phyloP scores from a whole-genome alignment of 2,888 invertebrate species.

The Antitype chi region DNA sequence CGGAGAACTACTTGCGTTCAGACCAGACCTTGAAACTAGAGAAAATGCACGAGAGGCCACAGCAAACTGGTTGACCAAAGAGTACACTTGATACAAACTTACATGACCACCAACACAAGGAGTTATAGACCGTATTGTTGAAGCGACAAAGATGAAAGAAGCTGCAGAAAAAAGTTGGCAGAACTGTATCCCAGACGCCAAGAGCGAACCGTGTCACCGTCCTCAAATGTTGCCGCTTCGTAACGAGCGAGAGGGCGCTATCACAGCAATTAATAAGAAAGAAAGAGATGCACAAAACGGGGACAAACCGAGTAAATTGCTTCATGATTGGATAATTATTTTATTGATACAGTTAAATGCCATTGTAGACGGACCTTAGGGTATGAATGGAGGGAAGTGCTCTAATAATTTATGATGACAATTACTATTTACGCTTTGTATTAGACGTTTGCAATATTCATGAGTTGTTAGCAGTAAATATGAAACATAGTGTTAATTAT shows the following conservation, averaged over 20 bases:
- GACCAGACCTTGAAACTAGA: constrained; percentile 81
- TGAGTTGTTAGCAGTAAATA: constrained; percentile 36
- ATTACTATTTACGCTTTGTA: constrained; percentile 50
- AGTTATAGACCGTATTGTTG: constrained; percentile 38
- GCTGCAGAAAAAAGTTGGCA: constrained; percentile 59
- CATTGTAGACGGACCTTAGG: constrained; percentile 77
- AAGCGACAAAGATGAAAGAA: constrained; percentile 10
- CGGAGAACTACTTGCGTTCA: constrained; percentile 70
- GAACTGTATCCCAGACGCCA: constrained; percentile 74
- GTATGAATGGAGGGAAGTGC: constrained; percentile 72
- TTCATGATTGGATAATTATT: constrained; percentile 90
- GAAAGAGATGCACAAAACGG: constrained; percentile 72
- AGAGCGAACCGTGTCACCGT: constrained; percentile 80
- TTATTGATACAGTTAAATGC: constrained; percentile 88
- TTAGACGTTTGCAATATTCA: constrained; percentile 42
- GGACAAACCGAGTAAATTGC: constrained; percentile 87
- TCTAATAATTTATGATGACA: constrained; percentile 70
- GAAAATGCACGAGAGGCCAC: constrained; percentile 78
- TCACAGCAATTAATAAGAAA: constrained; percentile 31
- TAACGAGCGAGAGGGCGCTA: constrained; percentile 71
- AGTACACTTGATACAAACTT: constrained; percentile 73
- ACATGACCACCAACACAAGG: not conserved
- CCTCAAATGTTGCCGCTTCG: constrained; percentile 78
- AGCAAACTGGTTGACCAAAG: constrained; percentile 76
- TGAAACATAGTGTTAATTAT: constrained; percentile 39